These are phyloP conservation scores for Nomia melanderi DNA, from an alignment of 1,140 invertebrate species.

Conservation along the genomic window DNA sequence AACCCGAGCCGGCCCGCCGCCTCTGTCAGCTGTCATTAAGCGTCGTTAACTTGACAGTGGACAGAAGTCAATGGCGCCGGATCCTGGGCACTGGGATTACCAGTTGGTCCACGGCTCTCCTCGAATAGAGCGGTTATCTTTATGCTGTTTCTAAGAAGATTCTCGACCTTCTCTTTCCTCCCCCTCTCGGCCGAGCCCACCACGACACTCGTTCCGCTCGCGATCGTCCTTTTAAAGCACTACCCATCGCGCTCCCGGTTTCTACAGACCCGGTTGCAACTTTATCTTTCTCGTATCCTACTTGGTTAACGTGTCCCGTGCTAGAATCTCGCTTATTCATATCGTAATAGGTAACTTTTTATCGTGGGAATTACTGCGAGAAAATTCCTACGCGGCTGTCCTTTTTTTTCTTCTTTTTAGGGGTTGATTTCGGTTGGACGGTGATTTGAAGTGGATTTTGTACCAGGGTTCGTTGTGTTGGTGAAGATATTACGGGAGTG, in stretches of 20 bases:
- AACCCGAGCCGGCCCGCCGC: constrained; percentile 39
- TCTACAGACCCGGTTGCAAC: background rate
- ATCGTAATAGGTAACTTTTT: background rate
- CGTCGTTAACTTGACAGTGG: constrained; percentile 64
- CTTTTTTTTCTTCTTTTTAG: no score
- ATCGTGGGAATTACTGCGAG: background rate
- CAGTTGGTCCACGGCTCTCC: constrained; percentile 13
- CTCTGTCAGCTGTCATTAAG: constrained; percentile 66
- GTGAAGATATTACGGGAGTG: no score
- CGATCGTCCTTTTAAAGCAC: constrained; percentile 25
- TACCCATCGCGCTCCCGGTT: background rate
- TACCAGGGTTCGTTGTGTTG: no score
- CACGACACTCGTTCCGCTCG: background rate
- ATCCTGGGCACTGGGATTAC: constrained; percentile 49
- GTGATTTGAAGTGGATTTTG: no score
- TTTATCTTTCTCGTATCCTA: background rate
- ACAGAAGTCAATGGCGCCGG: constrained; percentile 59
- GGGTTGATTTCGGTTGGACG: no score
- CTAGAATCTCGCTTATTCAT: background rate
- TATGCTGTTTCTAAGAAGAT: constrained; percentile 63
- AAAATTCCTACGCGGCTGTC: no score
- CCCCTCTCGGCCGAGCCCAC: background rate
- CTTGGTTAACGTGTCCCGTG: no score
- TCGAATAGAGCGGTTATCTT: constrained; percentile 67
- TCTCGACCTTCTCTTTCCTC: constrained; percentile 27